Evolutionary conservation across 2,888 invertebrate genomes (phyloP).

Genomic region (Caenorhabditis becei): DNA sequence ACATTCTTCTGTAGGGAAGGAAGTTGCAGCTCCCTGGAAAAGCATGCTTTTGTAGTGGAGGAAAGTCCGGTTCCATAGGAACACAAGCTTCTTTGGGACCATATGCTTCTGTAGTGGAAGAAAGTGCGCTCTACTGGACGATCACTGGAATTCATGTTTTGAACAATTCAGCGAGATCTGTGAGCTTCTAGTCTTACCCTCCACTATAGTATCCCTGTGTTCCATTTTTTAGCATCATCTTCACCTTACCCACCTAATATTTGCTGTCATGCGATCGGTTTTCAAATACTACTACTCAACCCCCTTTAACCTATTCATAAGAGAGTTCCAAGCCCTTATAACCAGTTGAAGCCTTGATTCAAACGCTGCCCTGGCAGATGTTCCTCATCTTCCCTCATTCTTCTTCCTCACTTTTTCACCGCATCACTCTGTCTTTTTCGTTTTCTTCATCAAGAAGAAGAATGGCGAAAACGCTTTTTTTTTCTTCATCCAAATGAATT

Average conservation of each 20-base stretch:
- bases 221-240: conserved; percentile 16
- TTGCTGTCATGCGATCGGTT: conserved; percentile 57
- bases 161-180: too few relatives aligned
- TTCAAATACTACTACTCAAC: conserved; percentile 58
- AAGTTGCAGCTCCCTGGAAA: too few relatives aligned
- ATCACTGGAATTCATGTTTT: too few relatives aligned
- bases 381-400: conserved; percentile 28
- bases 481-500: conserved; percentile 33
- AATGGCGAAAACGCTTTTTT: conserved; percentile 12
- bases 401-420: conserved; percentile 10
- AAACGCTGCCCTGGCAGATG: conserved; percentile 36
- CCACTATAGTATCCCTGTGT: neutral
- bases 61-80: too few relatives aligned
- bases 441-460: conserved; percentile 27
- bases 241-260: conserved; percentile 10
- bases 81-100: too few relatives aligned
- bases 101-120: too few relatives aligned
- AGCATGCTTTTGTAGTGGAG: too few relatives aligned
- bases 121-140: too few relatives aligned
- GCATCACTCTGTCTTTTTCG: conserved; percentile 25
- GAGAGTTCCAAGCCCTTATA: neutral
- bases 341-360: neutral
- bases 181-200: too few relatives aligned
- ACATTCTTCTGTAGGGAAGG: too few relatives aligned
- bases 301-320: conserved; percentile 6